Evolutionary conservation across 2,888 invertebrate genomes (phyloP).

Genomic region (Autographa pulchrina): DNA sequence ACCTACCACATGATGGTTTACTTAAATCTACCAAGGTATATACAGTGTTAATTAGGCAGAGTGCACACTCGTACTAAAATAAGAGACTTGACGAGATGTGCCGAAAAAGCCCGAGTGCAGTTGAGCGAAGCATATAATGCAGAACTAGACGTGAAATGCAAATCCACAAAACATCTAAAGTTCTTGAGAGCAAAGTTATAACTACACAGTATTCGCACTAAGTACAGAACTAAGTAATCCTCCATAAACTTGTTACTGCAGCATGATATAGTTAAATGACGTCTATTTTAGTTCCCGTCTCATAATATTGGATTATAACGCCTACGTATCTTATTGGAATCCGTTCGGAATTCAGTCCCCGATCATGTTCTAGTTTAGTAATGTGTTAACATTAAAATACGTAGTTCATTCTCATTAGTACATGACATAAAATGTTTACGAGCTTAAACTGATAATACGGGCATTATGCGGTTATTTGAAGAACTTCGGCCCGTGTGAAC

Average conservation of each 20-base stretch:
- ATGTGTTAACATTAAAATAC: conserved; percentile 38
- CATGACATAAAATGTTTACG: conserved; percentile 56
- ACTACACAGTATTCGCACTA: neutral
- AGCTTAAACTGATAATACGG: conserved; percentile 37
- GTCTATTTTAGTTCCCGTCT: conserved; percentile 42
- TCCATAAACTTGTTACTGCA: conserved; percentile 37
- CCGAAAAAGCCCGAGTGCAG: neutral
- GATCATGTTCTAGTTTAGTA: conserved; percentile 42
- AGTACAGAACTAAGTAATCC: neutral
- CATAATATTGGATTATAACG: conserved; percentile 53
- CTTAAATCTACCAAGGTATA: too few species aligned
- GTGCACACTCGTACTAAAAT: neutral
- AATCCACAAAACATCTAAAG: conserved; percentile 19
- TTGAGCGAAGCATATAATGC: neutral
- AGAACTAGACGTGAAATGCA: conserved; percentile 17
- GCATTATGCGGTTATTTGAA: conserved; percentile 23
- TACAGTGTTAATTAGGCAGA: neutral
- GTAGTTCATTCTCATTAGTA: conserved; percentile 57
- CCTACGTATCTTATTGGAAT: conserved; percentile 44
- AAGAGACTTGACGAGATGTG: neutral
- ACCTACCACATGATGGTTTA: too few species aligned
- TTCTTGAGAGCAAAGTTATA: conserved; percentile 11
- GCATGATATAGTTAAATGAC: conserved; percentile 31
- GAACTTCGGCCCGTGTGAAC: conserved; percentile 46
- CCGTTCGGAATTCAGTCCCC: conserved; percentile 39